These are phyloP conservation scores for Fregetta grallaria DNA, from an alignment of 2,113 vertebrate genomes.

Conservation along the genomic window DNA sequence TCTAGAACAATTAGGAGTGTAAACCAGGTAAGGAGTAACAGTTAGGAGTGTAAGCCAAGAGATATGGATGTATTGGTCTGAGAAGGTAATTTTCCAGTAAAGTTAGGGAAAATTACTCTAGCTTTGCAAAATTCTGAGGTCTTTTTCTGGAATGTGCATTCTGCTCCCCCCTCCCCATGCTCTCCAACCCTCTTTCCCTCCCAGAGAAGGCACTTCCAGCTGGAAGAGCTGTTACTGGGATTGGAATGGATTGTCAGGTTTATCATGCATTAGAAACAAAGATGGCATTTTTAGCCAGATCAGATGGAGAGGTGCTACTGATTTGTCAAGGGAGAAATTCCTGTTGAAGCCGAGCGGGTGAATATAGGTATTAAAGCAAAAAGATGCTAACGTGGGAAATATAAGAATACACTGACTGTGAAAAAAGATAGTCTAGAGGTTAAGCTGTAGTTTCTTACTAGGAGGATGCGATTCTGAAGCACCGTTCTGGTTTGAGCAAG, in stretches of 20 bases:
- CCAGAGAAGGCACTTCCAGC: not conserved
- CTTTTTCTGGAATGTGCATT: not conserved
- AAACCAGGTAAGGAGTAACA: not conserved
- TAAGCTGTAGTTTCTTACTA: not conserved
- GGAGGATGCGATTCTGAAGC: not conserved
- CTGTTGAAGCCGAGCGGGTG: not conserved
- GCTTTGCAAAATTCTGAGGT: not conserved
- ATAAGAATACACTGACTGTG: not conserved
- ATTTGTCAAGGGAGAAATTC: not conserved
- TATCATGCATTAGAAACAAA: not conserved
- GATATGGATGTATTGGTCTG: not conserved
- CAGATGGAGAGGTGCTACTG: not conserved
- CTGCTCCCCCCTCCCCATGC: accelerated
- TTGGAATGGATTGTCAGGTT: not conserved
- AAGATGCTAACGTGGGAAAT: not conserved
- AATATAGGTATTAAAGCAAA: not conserved
- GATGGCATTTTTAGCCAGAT: not conserved
- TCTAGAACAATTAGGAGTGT: not conserved
- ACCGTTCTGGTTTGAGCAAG: not conserved
- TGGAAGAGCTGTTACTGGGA: not conserved
- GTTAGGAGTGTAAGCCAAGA: not conserved
- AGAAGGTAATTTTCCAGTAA: not conserved
- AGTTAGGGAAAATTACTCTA: not conserved
- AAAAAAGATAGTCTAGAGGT: not conserved
- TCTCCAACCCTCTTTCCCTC: not conserved